These are phyloP conservation scores for Arctia plantaginis DNA, from an alignment of 2,888 invertebrate genomes.

Conservation along the genomic window DNA sequence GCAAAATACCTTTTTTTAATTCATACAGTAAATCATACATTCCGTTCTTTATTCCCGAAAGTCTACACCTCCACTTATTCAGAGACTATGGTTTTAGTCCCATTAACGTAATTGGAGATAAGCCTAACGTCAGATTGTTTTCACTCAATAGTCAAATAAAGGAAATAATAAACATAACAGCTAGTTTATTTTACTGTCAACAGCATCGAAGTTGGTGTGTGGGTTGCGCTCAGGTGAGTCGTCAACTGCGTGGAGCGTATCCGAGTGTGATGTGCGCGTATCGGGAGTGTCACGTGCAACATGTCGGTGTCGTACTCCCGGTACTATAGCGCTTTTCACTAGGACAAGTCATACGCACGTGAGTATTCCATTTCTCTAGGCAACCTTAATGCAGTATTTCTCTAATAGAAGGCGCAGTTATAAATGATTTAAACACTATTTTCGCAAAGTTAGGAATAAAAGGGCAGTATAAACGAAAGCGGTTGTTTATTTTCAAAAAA, in stretches of 20 bases:
- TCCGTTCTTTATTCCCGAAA: neutral
- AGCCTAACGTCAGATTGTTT: neutral
- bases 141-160: neutral
- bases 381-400: neutral
- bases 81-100: no score
- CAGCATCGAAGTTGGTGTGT: constrained; percentile 75
- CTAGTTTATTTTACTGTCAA: neutral
- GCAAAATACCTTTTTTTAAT: neutral
- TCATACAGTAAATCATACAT: neutral
- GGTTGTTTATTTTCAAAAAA: no score
- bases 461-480: no score
- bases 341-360: constrained; percentile 74
- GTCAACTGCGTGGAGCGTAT: constrained; percentile 80
- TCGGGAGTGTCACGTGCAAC: constrained; percentile 72
- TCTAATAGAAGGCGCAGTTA: neutral
- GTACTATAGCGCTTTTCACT: constrained; percentile 78
- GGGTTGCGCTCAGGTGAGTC: constrained; percentile 79
- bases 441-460: no score
- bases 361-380: constrained; percentile 51
- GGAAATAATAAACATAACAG: neutral
- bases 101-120: no score
- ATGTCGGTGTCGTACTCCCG: constrained; percentile 75
- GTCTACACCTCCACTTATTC: no score
- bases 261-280: constrained; percentile 76
- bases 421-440: no score